phyloP scores from a whole-genome alignment of 2,113 vertebrate species.

The Gadus chalcogrammus region DNA sequence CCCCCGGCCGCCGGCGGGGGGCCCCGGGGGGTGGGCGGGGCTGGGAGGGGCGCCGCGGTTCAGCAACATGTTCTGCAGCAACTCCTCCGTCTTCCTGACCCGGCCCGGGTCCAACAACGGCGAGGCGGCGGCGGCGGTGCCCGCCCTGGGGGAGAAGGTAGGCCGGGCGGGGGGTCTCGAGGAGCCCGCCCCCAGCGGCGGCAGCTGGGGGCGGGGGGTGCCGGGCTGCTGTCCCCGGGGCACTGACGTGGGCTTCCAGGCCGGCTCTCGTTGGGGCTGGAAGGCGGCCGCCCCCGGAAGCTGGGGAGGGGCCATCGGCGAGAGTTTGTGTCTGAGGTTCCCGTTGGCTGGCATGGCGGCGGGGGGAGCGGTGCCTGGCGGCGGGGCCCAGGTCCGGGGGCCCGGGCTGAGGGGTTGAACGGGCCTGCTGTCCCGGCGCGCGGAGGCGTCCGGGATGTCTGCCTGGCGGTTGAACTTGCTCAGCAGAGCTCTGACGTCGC shows the following conservation, averaged over 20 bases:
- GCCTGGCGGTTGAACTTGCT: conserved; percentile 58
- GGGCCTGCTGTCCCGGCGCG: conserved; percentile 51
- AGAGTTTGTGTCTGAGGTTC: conserved; percentile 32
- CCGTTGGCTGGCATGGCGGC: conserved; percentile 31
- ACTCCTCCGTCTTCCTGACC: conserved; percentile 56
- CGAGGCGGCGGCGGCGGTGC: not conserved
- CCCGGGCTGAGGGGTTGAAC: conserved; percentile 36
- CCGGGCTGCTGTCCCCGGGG: not conserved
- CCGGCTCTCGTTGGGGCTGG: conserved; percentile 6
- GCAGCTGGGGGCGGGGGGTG: not conserved
- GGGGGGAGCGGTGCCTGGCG: not conserved
- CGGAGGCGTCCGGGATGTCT: conserved; percentile 32
- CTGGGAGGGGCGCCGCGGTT: conserved; percentile 29
- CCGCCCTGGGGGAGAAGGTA: conserved; percentile 20
- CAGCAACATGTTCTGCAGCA: conserved; percentile 62
- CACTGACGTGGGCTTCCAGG: conserved; percentile 17
- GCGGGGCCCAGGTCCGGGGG: conserved; percentile 30
- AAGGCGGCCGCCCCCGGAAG: not conserved
- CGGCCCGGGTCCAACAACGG: conserved; percentile 21
- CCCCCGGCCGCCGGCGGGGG: conserved; percentile 23
- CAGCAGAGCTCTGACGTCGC: conserved; percentile 71
- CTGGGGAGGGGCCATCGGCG: conserved; percentile 20
- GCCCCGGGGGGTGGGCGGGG: too few species aligned
- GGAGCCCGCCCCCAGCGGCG: not conserved
- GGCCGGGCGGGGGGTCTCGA: conserved; percentile 35